Conservation (phyloP, 2,113 vertebrate genomes). For the Syrmaticus mikado region DNA sequence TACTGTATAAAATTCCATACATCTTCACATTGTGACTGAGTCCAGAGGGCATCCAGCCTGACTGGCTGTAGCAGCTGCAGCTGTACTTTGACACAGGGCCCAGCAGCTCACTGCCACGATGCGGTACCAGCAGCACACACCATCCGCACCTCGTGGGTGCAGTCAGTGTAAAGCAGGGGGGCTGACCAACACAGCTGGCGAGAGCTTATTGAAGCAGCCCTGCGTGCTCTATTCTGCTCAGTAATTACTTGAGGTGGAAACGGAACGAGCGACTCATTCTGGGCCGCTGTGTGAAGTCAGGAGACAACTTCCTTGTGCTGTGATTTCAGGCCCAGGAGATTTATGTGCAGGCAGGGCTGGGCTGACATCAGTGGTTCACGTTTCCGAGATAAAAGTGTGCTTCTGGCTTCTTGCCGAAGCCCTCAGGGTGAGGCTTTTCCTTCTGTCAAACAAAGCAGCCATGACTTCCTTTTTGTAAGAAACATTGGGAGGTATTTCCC, state of each 20-base stretch:
- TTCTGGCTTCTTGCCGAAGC: neutral
- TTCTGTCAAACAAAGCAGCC: fast-evolving
- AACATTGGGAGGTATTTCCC: neutral
- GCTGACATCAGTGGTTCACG: fast-evolving
- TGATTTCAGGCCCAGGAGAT: neutral
- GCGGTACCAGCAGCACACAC: neutral
- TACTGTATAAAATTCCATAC: neutral
- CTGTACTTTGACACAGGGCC: neutral
- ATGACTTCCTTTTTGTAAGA: neutral
- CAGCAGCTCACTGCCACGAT: neutral
- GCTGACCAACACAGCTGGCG: fast-evolving
- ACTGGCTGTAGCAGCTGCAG: neutral
- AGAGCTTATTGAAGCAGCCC: fast-evolving
- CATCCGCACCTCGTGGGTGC: fast-evolving
- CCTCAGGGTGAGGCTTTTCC: neutral
- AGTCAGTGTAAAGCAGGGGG: fast-evolving
- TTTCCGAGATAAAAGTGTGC: neutral
- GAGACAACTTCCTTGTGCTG: neutral
- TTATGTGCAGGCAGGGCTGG: neutral
- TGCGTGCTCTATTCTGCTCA: fast-evolving
- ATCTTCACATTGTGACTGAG: neutral
- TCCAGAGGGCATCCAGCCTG: conserved; percentile 32
- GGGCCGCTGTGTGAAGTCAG: fast-evolving
- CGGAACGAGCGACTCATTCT: fast-evolving
- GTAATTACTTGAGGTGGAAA: neutral